Conservation (phyloP, 1,140 invertebrate genomes). For the Pygmarrhopalites habei region DNA sequence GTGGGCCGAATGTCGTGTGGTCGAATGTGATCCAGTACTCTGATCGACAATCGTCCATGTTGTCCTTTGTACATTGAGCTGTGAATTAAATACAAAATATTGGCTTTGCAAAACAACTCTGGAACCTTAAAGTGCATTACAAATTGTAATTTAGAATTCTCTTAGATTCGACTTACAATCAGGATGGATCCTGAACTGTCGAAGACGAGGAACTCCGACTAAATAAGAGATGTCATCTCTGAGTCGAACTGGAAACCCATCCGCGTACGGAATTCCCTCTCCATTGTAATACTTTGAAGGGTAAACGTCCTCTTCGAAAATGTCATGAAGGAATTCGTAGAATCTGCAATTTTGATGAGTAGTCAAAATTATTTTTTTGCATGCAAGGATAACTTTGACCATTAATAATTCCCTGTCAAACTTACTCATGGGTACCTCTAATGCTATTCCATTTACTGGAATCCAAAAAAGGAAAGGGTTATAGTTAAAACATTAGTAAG, state of each 20-base stretch:
- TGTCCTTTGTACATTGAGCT: not conserved
- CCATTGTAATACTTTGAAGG: not conserved
- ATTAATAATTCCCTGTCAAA: no score
- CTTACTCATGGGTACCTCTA: no score
- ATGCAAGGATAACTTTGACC: no score
- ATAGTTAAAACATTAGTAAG: no score
- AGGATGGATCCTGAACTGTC: not conserved
- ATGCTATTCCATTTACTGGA: no score
- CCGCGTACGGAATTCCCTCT: not conserved
- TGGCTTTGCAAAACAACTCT: not conserved
- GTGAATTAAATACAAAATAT: not conserved
- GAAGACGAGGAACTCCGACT: not conserved
- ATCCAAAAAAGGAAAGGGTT: no score
- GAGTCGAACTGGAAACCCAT: not conserved
- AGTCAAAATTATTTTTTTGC: no score
- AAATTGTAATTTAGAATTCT: no score
- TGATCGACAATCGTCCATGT: not conserved
- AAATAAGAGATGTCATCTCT: not conserved
- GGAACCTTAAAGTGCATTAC: not conserved
- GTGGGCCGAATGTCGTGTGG: not conserved
- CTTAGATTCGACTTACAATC: slow-evolving; percentile 5
- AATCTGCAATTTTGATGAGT: slow-evolving; percentile 11
- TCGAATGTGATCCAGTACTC: not conserved
- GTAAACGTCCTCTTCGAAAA: not conserved
- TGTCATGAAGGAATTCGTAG: not conserved